Conservation (phyloP, 2,888 invertebrate species). For the Sphaerophoria rueppellii region DNA sequence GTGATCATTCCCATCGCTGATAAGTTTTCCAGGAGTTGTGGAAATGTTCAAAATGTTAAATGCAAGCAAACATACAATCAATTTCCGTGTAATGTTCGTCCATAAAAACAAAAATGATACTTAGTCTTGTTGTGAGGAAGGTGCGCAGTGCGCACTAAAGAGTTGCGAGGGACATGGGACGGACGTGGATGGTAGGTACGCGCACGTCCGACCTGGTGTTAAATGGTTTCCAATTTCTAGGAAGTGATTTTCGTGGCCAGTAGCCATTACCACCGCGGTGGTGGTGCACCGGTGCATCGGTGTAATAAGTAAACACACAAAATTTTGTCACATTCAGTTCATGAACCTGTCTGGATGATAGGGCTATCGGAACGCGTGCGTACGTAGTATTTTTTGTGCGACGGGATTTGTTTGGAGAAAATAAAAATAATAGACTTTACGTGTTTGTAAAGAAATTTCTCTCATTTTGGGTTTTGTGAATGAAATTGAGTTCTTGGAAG, state of each 20-base stretch:
- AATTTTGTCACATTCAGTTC: slow-evolving; percentile 66
- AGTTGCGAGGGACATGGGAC: neutral
- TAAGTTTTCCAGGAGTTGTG: slow-evolving; percentile 54
- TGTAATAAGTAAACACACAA: slow-evolving; percentile 17
- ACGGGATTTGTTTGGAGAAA: slow-evolving; percentile 36
- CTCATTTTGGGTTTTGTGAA: slow-evolving; percentile 34
- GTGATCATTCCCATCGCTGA: slow-evolving; percentile 55
- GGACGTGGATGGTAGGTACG: neutral
- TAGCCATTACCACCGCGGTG: slow-evolving; percentile 1
- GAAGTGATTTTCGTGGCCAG: slow-evolving; percentile 54
- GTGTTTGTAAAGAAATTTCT: slow-evolving; percentile 36
- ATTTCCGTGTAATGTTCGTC: slow-evolving; percentile 63
- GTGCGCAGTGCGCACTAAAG: neutral
- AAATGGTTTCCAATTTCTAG: slow-evolving; percentile 63
- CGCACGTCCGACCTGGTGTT: slow-evolving; percentile 11
- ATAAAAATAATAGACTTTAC: slow-evolving; percentile 30
- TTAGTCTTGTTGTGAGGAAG: neutral
- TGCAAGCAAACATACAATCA: slow-evolving; percentile 30
- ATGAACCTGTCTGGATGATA: slow-evolving; percentile 49
- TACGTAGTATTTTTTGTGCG: slow-evolving; percentile 16
- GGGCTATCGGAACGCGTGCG: slow-evolving; percentile 65
- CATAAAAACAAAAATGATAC: slow-evolving; percentile 50
- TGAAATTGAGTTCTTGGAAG: slow-evolving; percentile 19
- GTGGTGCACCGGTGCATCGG: no score
- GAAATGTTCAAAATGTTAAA: neutral